Percentiles rank a stretch among this genome's conserved stretches.
Evolutionary conservation across 2,888 invertebrate genomes (phyloP).

Genomic region (Doris montereyensis): DNA sequence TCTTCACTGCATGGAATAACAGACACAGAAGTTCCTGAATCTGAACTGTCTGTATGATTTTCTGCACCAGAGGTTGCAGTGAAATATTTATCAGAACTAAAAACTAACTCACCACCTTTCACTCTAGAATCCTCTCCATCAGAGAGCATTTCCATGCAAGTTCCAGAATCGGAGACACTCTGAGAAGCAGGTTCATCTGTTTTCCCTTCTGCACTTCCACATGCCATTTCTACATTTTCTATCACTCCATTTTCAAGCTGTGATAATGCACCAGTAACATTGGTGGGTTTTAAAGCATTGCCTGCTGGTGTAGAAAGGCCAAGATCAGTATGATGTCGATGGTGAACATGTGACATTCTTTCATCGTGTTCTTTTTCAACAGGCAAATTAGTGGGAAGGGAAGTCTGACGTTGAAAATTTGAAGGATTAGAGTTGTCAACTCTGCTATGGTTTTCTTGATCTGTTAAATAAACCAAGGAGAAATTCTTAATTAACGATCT

Average conservation of each 20-base stretch:
- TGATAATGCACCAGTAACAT: too few relatives aligned
- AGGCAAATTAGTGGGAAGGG: conserved; percentile 46
- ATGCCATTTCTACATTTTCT: too few relatives aligned
- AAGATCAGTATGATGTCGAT: conserved; percentile 53
- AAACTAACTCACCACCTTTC: conserved; percentile 34
- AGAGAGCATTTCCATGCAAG: conserved; percentile 3
- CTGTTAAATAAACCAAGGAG: too few relatives aligned
- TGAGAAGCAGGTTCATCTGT: too few relatives aligned
- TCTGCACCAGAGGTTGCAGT: conserved; percentile 29
- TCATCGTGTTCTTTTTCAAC: conserved; percentile 3
- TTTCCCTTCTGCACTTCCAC: too few relatives aligned
- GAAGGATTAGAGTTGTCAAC: too few relatives aligned
- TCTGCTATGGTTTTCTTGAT: too few relatives aligned
- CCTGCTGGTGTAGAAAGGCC: conserved; percentile 38
- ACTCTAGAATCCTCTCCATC: conserved; percentile 39
- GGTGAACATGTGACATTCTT: conserved; percentile 40
- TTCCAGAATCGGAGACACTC: conserved; percentile 1
- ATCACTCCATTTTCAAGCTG: too few relatives aligned
- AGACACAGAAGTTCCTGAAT: conserved; percentile 49
- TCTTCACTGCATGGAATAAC: conserved; percentile 59
- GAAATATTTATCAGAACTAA: too few relatives aligned
- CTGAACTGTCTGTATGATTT: conserved; percentile 44
- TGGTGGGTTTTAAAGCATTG: too few relatives aligned
- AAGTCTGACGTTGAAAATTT: conserved; percentile 48
- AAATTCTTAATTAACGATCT: too few relatives aligned